phyloP scores from a whole-genome alignment of 1,140 invertebrate species.

The Solenopsis invicta region DNA sequence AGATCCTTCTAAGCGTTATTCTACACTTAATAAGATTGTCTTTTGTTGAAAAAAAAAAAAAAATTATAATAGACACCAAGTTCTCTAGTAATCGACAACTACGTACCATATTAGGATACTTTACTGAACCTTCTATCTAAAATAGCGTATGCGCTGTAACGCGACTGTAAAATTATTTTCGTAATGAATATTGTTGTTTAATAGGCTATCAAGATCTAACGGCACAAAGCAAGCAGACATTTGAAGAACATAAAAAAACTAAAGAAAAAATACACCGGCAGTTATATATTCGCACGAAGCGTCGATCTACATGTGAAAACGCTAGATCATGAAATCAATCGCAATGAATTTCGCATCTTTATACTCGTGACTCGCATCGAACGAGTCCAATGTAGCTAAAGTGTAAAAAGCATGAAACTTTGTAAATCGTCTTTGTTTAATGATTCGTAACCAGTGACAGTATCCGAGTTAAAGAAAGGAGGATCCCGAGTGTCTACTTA shows the following conservation, averaged over 20 bases:
- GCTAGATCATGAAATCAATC: not conserved
- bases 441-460: slow-evolving; percentile 40
- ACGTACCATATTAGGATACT: not conserved
- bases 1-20: slow-evolving; percentile 2
- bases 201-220: not conserved
- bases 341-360: not conserved
- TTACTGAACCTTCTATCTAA: not conserved
- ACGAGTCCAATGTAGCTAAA: not conserved
- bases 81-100: not conserved
- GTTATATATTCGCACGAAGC: not conserved
- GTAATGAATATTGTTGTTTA: slow-evolving; percentile 2
- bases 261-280: not conserved
- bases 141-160: not conserved
- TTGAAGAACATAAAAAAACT: not conserved
- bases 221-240: not conserved
- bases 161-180: not conserved
- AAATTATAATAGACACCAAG: not conserved
- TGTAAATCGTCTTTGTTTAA: slow-evolving; percentile 20
- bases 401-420: slow-evolving; percentile 15
- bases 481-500: slow-evolving; percentile 41
- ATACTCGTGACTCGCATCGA: not conserved
- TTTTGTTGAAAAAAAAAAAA: not conserved
- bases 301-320: not conserved
- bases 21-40: slow-evolving; percentile 24
- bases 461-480: not conserved